These are phyloP conservation scores for Platysternon megacephalum DNA, from an alignment of 2,113 vertebrate genomes.

Conservation along the genomic window DNA sequence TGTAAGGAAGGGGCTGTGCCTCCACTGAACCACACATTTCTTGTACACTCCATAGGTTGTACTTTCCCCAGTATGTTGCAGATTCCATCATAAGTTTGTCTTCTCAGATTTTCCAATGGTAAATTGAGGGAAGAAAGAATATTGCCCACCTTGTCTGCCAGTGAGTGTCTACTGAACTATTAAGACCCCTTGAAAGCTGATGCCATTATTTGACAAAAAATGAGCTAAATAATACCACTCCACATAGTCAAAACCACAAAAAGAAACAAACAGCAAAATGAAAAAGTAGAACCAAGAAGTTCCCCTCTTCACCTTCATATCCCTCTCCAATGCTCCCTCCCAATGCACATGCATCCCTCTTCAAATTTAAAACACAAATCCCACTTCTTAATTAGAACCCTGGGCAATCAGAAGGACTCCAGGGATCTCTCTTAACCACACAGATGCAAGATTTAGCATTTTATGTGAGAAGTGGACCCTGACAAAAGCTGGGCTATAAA, in stretches of 20 bases:
- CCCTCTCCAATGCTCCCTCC: not conserved
- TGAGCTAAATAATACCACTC: not conserved
- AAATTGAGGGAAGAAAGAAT: not conserved
- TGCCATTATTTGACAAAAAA: not conserved
- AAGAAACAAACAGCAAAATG: not conserved
- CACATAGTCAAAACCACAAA: not conserved
- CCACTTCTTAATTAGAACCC: not conserved
- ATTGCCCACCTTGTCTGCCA: not conserved
- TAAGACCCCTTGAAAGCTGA: not conserved
- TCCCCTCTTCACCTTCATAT: not conserved
- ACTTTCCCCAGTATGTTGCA: not conserved
- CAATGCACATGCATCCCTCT: not conserved
- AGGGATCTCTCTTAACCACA: not conserved
- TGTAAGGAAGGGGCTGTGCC: not conserved
- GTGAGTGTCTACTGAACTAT: not conserved
- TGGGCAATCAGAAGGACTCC: not conserved
- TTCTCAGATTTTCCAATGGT: not conserved
- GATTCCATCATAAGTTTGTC: not conserved
- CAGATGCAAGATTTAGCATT: not conserved
- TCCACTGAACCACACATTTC: not conserved
- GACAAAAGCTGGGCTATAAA: not conserved
- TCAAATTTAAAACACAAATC: not conserved
- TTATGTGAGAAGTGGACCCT: not conserved
- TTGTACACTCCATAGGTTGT: not conserved
- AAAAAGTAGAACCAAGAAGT: not conserved